Percentiles rank a stretch among this genome's conserved stretches.
Evolutionary conservation across 2,113 vertebrate species (phyloP).

Genomic region (Menura novaehollandiae): DNA sequence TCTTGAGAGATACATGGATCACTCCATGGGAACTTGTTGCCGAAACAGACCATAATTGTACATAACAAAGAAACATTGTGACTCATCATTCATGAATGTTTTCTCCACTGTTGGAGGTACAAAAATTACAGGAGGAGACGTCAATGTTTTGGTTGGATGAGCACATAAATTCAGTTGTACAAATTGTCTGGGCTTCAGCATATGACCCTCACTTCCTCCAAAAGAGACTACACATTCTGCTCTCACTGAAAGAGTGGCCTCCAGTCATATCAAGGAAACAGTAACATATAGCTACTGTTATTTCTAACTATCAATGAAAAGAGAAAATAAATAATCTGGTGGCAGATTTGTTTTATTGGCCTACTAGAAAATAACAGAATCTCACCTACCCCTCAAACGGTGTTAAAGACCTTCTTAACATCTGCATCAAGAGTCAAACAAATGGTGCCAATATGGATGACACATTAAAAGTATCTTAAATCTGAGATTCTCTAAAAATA

Average conservation of each 20-base stretch:
- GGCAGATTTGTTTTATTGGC: background rate
- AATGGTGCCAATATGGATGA: background rate
- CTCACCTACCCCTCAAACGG: background rate
- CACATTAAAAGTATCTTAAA: background rate
- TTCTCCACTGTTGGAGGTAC: background rate
- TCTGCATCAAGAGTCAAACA: background rate
- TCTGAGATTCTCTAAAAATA: background rate
- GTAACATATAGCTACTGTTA: background rate
- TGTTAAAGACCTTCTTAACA: background rate
- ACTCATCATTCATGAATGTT: background rate
- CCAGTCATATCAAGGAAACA: background rate
- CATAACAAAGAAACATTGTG: background rate
- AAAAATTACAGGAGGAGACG: background rate
- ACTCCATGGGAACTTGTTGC: background rate
- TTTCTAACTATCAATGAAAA: background rate
- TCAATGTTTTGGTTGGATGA: background rate
- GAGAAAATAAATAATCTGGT: background rate
- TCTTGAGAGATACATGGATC: background rate
- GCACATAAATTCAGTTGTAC: background rate
- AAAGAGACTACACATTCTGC: background rate
- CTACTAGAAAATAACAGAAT: background rate
- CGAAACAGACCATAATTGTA: background rate
- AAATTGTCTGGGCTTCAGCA: background rate
- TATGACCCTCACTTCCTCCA: background rate
- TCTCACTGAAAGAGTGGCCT: background rate